phyloP scores from a whole-genome alignment of 2,888 invertebrate species.

The Spialia ferax region DNA sequence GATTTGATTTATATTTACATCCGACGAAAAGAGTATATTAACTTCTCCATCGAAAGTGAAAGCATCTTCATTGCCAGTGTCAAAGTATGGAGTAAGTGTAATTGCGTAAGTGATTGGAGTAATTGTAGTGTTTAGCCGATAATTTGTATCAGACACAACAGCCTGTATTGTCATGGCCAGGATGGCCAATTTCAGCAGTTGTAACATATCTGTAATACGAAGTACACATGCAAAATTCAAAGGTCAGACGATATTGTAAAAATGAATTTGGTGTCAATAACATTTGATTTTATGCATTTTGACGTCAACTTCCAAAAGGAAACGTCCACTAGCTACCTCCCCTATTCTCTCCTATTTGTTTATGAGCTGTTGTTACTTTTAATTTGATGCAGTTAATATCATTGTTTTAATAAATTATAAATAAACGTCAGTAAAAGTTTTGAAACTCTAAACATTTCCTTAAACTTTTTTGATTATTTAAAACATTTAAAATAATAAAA shows the following conservation, averaged over 20 bases:
- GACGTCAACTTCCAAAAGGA: no score
- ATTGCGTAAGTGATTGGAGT: conserved; percentile 84
- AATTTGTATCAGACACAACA: conserved; percentile 63
- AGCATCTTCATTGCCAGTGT: conserved; percentile 64
- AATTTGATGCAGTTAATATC: no score
- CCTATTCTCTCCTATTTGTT: no score
- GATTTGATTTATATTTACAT: conserved; percentile 61
- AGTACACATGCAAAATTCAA: not conserved
- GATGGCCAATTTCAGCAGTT: conserved; percentile 52
- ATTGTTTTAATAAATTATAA: no score
- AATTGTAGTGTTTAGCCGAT: conserved; percentile 73
- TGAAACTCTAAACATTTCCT: no score
- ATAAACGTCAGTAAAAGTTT: no score
- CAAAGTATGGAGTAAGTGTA: conserved; percentile 84
- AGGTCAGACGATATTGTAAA: no score
- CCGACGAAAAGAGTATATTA: conserved; percentile 67
- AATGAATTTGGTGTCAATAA: no score
- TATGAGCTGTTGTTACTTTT: no score
- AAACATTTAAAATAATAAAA: not conserved
- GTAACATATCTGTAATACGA: conserved; percentile 66
- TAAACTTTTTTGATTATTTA: no score
- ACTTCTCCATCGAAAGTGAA: conserved; percentile 83
- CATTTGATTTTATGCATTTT: no score
- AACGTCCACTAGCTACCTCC: no score
- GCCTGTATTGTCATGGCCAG: conserved; percentile 53